Base-by-base conservation (phyloP, 2,888 invertebrate species). In the Apodemia hepburni region DNA sequence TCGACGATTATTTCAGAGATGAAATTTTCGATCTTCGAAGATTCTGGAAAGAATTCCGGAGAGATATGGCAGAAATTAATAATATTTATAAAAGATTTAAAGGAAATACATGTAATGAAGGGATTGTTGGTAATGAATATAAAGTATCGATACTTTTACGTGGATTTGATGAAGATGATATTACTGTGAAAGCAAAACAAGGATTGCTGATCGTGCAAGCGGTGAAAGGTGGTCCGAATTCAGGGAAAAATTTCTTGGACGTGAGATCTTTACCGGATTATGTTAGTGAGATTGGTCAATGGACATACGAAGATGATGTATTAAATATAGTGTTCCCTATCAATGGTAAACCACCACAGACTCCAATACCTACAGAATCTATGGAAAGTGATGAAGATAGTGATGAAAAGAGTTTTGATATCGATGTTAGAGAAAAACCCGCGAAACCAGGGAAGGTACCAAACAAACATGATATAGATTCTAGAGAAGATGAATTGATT, bases 101-200 rank as follows among this genome's bases (percentile, higher is more conserved):
- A 15, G 54, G 54, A 54, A 54, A 54, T 54, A 54, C 54, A 6
- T 54, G 6, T 15, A 27, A 12, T 18, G 54, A 54, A 54, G 54
- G 54, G 0, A 27, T 54, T 22, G 27, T 27, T 11, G 54, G 54
- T 5, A 54, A 54, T 12, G 15, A 54, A 22, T 54, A 54, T 12
- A 18, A 54, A 22, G 27, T 54, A 12, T 54, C 18, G 11, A 54
- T 54, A 54, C 51, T 22, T 18, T 22, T 54, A 27, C 51, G 51
- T 54, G 51, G 51, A 12, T 54, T 54, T 12, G 5, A 54, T 15
- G 51, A 54, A 54, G 27, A 54, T 15, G 51, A 54, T 12, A 54
- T 54, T 8, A 54, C 51, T 5, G 51, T 54, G 51, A 54, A 54
- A 54, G 51, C 51, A 5, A 54, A 54, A 54, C 51, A 54, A 15